Percentiles rank a stretch among this genome's conserved stretches.
Conservation (phyloP, 2,113 vertebrate species). For the Pavo muticus region DNA sequence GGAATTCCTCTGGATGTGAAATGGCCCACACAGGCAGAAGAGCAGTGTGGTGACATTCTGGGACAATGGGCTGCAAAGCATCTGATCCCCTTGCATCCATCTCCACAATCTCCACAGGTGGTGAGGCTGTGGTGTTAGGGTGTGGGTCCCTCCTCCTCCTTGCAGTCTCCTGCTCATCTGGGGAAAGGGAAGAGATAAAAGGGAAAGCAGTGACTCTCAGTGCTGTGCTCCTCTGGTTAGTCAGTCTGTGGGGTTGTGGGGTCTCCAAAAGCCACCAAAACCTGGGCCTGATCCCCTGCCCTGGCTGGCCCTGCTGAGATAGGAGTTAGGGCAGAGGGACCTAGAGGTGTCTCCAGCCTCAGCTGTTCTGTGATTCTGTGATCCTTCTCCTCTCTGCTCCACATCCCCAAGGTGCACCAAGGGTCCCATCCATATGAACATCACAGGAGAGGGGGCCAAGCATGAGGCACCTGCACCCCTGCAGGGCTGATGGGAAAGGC, state of each 20-base stretch:
- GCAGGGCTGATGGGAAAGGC: background rate
- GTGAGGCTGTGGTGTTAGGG: background rate
- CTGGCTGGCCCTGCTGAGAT: no score
- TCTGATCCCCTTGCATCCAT: background rate
- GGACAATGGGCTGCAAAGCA: background rate
- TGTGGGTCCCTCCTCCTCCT: background rate
- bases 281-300: no score
- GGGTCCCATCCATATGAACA: background rate
- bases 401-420: rapidly evolving
- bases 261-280: background rate
- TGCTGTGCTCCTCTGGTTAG: background rate
- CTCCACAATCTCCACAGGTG: rapidly evolving
- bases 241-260: background rate
- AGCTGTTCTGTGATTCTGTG: no score
- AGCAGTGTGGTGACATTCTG: background rate
- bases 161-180: background rate
- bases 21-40: background rate
- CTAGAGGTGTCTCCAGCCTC: no score
- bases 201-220: background rate
- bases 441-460: background rate
- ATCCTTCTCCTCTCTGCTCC: background rate
- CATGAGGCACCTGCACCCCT: no score
- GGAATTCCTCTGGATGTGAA: background rate
- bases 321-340: no score
- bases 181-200: background rate